These are phyloP conservation scores for Petrocephalus zakoni DNA, from an alignment of 2,113 vertebrate species.

Conservation along the genomic window DNA sequence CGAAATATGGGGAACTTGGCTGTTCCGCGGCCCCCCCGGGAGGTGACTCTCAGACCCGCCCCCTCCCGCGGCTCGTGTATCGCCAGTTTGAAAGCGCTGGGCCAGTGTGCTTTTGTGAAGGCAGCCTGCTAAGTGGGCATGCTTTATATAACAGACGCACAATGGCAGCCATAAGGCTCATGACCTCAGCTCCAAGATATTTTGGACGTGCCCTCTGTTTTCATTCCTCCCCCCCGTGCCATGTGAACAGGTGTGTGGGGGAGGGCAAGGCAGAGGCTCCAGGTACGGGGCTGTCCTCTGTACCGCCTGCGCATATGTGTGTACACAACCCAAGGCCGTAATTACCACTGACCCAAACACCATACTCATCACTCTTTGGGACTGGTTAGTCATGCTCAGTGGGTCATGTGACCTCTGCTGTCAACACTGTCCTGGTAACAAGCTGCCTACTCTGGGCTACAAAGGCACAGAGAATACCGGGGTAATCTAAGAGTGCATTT, in stretches of 20 bases:
- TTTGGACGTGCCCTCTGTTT: background rate
- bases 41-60: too few species aligned
- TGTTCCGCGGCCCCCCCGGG: background rate
- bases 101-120: background rate
- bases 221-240: background rate
- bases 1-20: background rate
- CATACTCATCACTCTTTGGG: background rate
- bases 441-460: background rate
- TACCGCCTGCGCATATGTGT: background rate
- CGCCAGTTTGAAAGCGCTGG: background rate
- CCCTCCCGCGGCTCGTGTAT: background rate
- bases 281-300: background rate
- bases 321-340: background rate
- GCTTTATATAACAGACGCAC: background rate
- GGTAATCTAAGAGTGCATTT: background rate
- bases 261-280: background rate
- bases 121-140: background rate
- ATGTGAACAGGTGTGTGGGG: background rate
- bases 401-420: background rate
- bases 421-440: background rate
- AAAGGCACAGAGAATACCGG: background rate
- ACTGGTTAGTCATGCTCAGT: background rate
- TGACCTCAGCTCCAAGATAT: conserved; percentile 1
- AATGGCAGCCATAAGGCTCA: background rate
- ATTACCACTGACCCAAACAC: background rate